A percentile compares a stretch with the other conserved stretches of the same genome.
These are phyloP conservation scores for Drosophila pectinifera DNA, from an alignment of 1,140 invertebrate species.

Conservation along the genomic window DNA sequence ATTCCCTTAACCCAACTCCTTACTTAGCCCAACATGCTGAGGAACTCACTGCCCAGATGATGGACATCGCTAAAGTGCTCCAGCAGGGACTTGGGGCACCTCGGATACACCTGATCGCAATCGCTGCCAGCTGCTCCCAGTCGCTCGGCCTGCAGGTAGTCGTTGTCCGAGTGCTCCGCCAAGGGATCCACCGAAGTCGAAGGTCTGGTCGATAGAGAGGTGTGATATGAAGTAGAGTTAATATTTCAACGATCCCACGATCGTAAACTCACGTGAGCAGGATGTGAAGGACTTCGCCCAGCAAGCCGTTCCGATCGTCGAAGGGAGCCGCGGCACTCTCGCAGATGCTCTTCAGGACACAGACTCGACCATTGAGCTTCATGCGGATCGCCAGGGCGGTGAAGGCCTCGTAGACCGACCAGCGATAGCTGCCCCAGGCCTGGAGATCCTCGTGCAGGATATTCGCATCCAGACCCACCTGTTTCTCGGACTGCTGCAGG, in stretches of 20 bases:
- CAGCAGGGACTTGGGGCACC: slow-evolving; percentile 88
- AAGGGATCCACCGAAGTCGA: slow-evolving; percentile 87
- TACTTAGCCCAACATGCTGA: slow-evolving; percentile 48
- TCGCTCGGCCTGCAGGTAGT: slow-evolving; percentile 89
- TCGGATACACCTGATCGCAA: slow-evolving; percentile 87
- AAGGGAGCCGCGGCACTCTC: slow-evolving; percentile 90
- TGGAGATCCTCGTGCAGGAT: slow-evolving; percentile 8
- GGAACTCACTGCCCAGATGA: slow-evolving; percentile 69
- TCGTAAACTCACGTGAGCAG: slow-evolving; percentile 88
- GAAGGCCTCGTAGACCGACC: slow-evolving; percentile 65
- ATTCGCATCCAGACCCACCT: slow-evolving; percentile 33
- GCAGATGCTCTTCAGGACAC: slow-evolving; percentile 90
- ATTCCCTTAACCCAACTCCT: rapidly evolving
- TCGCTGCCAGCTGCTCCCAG: slow-evolving; percentile 86
- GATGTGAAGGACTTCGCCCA: slow-evolving; percentile 89
- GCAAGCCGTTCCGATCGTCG: slow-evolving; percentile 87
- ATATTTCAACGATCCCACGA: slow-evolving; percentile 11
- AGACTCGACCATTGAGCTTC: slow-evolving; percentile 88
- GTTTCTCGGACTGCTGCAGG: slow-evolving; percentile 38
- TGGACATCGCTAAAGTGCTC: slow-evolving; percentile 76
- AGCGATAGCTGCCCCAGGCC: slow-evolving; percentile 57
- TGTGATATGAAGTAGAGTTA: background rate
- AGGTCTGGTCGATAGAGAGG: slow-evolving; percentile 85
- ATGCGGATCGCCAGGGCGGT: slow-evolving; percentile 84
- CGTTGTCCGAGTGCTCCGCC: slow-evolving; percentile 88